Evolutionary conservation across 2,888 invertebrate species (phyloP), one percentile per base, ranked within the genome.

Genomic region (Polymixis flavicincta): DNA sequence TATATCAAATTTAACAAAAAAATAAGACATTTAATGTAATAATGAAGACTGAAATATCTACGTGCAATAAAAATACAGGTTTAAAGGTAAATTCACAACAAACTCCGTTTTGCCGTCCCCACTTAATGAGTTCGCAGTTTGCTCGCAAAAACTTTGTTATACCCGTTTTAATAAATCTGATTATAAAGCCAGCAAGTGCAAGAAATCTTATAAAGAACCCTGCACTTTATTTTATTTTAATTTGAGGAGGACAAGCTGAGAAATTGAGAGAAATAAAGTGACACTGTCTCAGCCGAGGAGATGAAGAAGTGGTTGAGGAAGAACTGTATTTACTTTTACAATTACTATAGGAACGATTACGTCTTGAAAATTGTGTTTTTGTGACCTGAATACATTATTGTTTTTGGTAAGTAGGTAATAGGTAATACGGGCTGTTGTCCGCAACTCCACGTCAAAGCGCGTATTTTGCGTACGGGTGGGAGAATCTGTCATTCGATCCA

Each of bases 131-230:
- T 66, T 69, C 22, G 2, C n/a, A 48, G 48, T 60, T 71, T 32
- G 22, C 7, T 11, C 11, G 61, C 25, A 45, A 66, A 60, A 76
- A 82, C 54, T 66, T 60, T 17, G 66, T 25, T 65, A n/a, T 32
- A 32, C 11, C 32, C 19, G 50, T 63, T 72, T 74, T 65, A 79
- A 71, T 79, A 71, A 83, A 81, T 83, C 9, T 50, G 50, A 71
- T 83, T 79, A 67, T 37, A 68, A 74, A 78, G 63, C 66, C 28
- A 48, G 37, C 48, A 68, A 83, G 60, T 83, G 59, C 79, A 63
- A 79, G 79, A 54, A 64, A 48, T 64, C 22, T 74, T 45, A 1
- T 22, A 52, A 52, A 82, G 48, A 48, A 57, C 45, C 8, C 5
- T 50, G 57, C 78, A 63, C 45, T 79, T 67, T 50, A 32, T 55